Base-by-base conservation (phyloP, 2,797 vertebrate species). In the Sebastes kiyomatsui region DNA sequence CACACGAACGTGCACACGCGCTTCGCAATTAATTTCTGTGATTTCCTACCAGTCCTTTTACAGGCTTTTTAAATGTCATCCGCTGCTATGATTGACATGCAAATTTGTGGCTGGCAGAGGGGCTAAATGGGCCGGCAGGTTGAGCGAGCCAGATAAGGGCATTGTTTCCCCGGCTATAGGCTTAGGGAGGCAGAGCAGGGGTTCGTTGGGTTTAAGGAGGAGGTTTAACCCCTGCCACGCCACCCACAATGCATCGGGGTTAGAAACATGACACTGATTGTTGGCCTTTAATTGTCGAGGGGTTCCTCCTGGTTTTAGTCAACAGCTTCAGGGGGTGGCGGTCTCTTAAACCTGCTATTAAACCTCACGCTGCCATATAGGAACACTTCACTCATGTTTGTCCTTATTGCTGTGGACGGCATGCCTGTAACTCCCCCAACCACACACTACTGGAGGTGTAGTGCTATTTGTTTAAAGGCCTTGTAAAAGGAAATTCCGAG, bases 21-120 rank as follows among this genome's bases (percentile, higher is more conserved):
- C 71, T 65, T 77, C 22, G 55, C 84, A 93, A 93, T 95, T 95
- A 91, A 93, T 95, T 94, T 92, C 88, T 91, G 87, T 92, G 88
- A 94, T 87, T 95, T 93, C 88, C 94, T 85, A 92, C 89, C 76
- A 89, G 90, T 93, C 82, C 83, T 89, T 89, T 93, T 93, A 92
- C 87, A 82, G 90, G 90, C 91, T 91, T 95, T 94, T 94, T 92
- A 95, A 95, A 95, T 95, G 94, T 94, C 94, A 95, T 85, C 91
- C 55, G 30, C 85, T 23, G 77, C 85, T 68, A 84, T 94, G 95
- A 95, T 94, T 95, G 95, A 94, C 94, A 95, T 95, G 94, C 91
- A 94, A 94, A 94, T 95, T 85, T 93, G 76, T 84, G 88, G 60
- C 82, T 94, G 93, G 92, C 90, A 87, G 67, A 86, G 72, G 69